These are phyloP conservation scores for Carterocephalus palaemon DNA, from an alignment of 2,888 invertebrate species.

Conservation along the genomic window DNA sequence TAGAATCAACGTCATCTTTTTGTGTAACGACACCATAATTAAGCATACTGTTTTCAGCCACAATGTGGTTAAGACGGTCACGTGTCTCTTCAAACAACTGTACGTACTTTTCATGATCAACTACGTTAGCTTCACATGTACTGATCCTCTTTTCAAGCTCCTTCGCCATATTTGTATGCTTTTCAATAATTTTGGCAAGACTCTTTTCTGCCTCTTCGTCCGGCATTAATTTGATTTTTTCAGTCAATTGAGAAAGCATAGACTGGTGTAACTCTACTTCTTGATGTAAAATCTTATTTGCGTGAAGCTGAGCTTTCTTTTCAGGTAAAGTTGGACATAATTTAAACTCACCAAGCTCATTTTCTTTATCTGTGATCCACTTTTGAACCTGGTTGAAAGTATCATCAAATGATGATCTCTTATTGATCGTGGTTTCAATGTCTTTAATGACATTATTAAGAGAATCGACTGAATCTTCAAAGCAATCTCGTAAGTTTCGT, in stretches of 20 bases:
- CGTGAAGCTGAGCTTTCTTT: slow-evolving; percentile 92
- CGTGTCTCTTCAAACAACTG: slow-evolving; percentile 89
- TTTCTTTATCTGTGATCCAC: slow-evolving; percentile 90
- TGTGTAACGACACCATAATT: slow-evolving; percentile 89
- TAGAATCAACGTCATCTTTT: slow-evolving; percentile 87
- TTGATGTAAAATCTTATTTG: slow-evolving; percentile 87
- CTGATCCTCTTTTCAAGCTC: slow-evolving; percentile 83
- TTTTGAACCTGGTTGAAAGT: slow-evolving; percentile 91
- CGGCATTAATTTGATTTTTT: slow-evolving; percentile 87
- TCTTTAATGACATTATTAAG: slow-evolving; percentile 91
- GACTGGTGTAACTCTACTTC: slow-evolving; percentile 92
- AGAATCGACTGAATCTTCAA: slow-evolving; percentile 91
- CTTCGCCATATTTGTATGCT: slow-evolving; percentile 83
- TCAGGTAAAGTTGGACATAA: slow-evolving; percentile 89
- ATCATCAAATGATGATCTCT: slow-evolving; percentile 95
- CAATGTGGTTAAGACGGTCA: slow-evolving; percentile 89
- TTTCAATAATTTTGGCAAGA: slow-evolving; percentile 84
- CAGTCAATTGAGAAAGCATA: slow-evolving; percentile 89
- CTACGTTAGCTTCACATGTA: slow-evolving; percentile 84
- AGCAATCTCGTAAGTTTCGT: slow-evolving; percentile 87
- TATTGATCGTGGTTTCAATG: slow-evolving; percentile 92
- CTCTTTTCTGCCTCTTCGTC: slow-evolving; percentile 89
- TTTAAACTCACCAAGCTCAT: slow-evolving; percentile 84
- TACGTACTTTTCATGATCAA: slow-evolving; percentile 89
- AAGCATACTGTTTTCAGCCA: slow-evolving; percentile 87